phyloP scores from a whole-genome alignment of 1,140 invertebrate genomes.

The Elymnias hypermnestra region DNA sequence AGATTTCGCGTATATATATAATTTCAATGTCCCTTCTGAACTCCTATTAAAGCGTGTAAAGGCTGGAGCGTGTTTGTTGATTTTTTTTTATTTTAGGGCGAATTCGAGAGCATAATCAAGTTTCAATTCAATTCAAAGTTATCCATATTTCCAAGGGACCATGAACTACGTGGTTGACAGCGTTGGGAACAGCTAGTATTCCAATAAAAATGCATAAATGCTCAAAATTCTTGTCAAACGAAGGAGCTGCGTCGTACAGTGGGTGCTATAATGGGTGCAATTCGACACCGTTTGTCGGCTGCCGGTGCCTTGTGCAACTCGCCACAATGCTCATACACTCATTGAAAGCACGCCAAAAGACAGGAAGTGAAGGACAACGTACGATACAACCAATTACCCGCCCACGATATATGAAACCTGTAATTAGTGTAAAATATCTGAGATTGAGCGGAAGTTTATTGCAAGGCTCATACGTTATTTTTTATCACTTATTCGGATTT shows the following conservation, averaged over 20 bases:
- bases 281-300: constrained; percentile 42
- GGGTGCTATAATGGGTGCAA: constrained; percentile 59
- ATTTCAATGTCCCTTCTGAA: no score
- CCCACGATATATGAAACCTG: constrained; percentile 64
- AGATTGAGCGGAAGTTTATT: constrained; percentile 43
- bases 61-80: no score
- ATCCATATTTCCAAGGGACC: no score
- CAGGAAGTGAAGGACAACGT: constrained; percentile 65
- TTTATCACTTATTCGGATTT: no score
- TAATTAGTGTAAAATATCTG: constrained; percentile 68
- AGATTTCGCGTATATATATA: no score
- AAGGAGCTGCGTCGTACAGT: constrained; percentile 21
- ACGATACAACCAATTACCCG: constrained; percentile 66
- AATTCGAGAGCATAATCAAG: no score
- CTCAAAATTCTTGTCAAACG: not conserved
- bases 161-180: no score
- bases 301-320: constrained; percentile 49
- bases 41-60: no score
- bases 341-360: constrained; percentile 53
- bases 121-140: no score
- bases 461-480: constrained; percentile 3
- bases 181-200: no score
- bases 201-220: not conserved
- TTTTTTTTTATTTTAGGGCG: no score
- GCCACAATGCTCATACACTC: constrained; percentile 29